A percentile compares a stretch with the other conserved stretches of the same genome.
phyloP scores from a whole-genome alignment of 2,888 invertebrate species.

The Gisinianus flammeolus region DNA sequence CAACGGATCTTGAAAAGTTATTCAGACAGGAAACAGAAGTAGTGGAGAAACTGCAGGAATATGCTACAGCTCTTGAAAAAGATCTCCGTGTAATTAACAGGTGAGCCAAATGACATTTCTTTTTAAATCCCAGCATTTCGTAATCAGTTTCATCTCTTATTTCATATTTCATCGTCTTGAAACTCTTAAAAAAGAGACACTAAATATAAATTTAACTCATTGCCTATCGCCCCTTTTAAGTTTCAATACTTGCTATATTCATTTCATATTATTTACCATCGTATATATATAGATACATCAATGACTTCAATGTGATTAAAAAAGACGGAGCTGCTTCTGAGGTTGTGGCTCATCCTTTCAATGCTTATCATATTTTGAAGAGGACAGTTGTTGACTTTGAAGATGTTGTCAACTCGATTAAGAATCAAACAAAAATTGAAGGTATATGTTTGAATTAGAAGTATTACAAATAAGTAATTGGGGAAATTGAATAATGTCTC shows the following conservation, averaged over 20 bases:
- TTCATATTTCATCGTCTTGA: no score
- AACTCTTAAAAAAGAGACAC: no score
- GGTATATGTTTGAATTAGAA: constrained; percentile 47
- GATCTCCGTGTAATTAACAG: constrained; percentile 55
- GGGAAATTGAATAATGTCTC: no score
- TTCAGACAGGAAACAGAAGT: constrained; percentile 56
- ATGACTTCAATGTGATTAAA: constrained; percentile 57
- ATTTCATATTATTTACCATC: no score
- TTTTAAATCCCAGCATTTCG: no score
- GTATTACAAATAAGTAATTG: no score
- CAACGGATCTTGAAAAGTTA: constrained; percentile 55
- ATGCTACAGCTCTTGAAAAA: constrained; percentile 49
- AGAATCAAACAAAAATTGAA: constrained; percentile 52
- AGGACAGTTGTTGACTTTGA: constrained; percentile 60
- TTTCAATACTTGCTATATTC: no score
- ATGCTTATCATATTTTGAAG: constrained; percentile 61
- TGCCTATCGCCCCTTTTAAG: no score
- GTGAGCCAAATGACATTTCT: constrained; percentile 46
- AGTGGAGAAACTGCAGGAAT: constrained; percentile 54
- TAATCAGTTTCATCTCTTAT: no score
- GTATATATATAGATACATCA: constrained; percentile 59
- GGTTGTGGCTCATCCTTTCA: constrained; percentile 60
- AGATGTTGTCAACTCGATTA: constrained; percentile 58
- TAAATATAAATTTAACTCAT: no score
- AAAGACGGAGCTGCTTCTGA: constrained; percentile 42